Evolutionary conservation across 2,797 vertebrate genomes (phyloP).

Genomic region (Cynodonichthys magdalenae): DNA sequence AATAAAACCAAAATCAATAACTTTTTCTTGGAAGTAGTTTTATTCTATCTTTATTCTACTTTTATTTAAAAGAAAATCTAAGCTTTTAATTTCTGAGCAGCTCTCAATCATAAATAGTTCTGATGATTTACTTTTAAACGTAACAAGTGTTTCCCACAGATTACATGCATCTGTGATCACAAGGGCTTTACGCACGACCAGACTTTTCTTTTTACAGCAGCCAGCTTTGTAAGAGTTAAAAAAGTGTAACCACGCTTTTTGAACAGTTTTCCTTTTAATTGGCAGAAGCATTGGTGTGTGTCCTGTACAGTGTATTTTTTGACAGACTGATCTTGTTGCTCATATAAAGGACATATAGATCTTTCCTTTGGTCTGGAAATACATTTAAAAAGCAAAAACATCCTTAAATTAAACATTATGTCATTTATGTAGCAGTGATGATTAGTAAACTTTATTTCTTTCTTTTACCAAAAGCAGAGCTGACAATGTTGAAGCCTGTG

Average conservation of each 20-base stretch:
- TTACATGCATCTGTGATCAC: neutral
- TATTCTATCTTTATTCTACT: neutral
- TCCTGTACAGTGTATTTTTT: no score
- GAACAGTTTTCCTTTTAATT: neutral
- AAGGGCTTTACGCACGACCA: neutral
- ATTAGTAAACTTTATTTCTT: no score
- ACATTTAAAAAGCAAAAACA: no score
- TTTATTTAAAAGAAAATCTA: neutral
- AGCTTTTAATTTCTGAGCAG: neutral
- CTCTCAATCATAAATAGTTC: neutral
- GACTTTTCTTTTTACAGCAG: neutral
- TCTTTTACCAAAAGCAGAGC: neutral
- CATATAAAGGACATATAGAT: neutral
- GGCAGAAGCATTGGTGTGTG: neutral
- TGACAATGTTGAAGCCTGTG: neutral
- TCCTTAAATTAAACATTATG: no score
- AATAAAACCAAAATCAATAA: no score
- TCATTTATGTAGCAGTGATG: no score
- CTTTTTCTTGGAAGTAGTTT: neutral
- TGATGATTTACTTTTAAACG: no score
- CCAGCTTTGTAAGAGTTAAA: neutral
- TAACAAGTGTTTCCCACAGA: neutral
- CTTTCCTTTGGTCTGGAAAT: neutral
- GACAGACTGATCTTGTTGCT: neutral
- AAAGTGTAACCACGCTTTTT: neutral